Evolutionary conservation across 2,113 vertebrate genomes (phyloP).

Genomic region (Neomonachus schauinslandi): DNA sequence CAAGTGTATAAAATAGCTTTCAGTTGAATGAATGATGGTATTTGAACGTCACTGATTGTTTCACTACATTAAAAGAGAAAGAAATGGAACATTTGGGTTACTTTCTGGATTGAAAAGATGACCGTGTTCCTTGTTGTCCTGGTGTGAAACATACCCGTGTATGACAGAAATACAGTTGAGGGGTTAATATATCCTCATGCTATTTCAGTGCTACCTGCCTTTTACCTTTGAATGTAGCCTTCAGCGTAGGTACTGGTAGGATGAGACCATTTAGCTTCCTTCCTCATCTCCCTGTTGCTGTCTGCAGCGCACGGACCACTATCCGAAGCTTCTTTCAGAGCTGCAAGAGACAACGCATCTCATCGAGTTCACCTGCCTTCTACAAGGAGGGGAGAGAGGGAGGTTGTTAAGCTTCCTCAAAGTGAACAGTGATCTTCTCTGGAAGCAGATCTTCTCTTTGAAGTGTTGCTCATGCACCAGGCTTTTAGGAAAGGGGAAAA

Average conservation of each 20-base stretch:
- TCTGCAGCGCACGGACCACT: background rate
- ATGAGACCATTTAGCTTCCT: background rate
- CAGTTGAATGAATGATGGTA: slow-evolving; percentile 15
- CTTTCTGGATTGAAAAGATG: background rate
- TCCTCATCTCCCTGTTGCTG: background rate
- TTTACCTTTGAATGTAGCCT: background rate
- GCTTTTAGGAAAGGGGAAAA: slow-evolving; percentile 50
- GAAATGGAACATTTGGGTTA: background rate
- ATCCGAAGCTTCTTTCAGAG: background rate
- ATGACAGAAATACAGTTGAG: background rate
- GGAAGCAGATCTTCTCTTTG: slow-evolving; percentile 48
- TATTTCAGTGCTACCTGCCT: background rate
- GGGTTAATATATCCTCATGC: background rate
- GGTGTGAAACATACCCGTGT: background rate
- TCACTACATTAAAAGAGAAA: background rate
- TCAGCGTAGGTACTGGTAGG: background rate
- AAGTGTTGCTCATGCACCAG: slow-evolving; percentile 30
- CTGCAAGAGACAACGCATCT: background rate
- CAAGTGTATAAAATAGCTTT: slow-evolving; percentile 26
- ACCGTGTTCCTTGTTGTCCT: background rate
- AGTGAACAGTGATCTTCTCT: slow-evolving; percentile 20
- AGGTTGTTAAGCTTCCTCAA: slow-evolving; percentile 16
- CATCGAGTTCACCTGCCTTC: background rate
- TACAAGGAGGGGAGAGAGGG: background rate
- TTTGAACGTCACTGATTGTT: slow-evolving; percentile 26